Base-by-base conservation (phyloP, 2,797 vertebrate species). In the Sebastolobus alascanus region DNA sequence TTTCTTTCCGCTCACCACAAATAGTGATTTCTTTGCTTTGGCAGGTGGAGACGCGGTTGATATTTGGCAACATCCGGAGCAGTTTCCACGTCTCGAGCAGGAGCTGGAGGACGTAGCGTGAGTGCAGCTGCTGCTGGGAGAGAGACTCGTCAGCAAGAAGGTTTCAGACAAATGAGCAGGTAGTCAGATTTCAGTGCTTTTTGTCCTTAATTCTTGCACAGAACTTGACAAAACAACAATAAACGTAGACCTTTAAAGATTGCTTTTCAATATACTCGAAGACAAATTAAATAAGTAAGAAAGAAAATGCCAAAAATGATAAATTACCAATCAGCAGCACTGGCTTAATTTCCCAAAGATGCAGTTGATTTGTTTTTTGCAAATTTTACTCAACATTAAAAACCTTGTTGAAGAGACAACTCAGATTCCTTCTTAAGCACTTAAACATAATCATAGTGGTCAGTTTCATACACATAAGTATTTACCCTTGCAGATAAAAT, bases 11-110 rank as follows among this genome's bases (percentile, higher is more conserved):
- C 95, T 94, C 83, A 99, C 98, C 98, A 37, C 98, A 99, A 67
- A 99, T 95, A 0, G 98, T 98, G 92, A 99, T 95, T 92, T 99
- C 97, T 90, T 98, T 98, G 2, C 96, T 97, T 25, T 97, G 97
- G 90, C 97, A 97, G 76, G 97, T 99, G 10, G 97, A 97, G 84
- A 99, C 89, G 0, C 95, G 95, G 82, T 93, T 99, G 95, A 99
- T 98, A 80, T 99, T 99, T 80, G 98, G 98, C 92, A 99, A 86
- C 90, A 95, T 93, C 59, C 94, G 95, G 37, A 99, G 95, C 82
- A 96, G 92, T 77, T 96, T 98, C 95, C 95, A 97, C 0, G 97
- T 96, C 93, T 99, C 97, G 0, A 97, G 90, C 71, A 99, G 95
- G 82, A 99, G 96, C 89, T 97, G 96, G 89, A 99, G 95, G 91